Evolutionary conservation across 2,888 invertebrate species (phyloP), one percentile per base, ranked within the genome.

Genomic region (Eudasyphora cyanicolor): DNA sequence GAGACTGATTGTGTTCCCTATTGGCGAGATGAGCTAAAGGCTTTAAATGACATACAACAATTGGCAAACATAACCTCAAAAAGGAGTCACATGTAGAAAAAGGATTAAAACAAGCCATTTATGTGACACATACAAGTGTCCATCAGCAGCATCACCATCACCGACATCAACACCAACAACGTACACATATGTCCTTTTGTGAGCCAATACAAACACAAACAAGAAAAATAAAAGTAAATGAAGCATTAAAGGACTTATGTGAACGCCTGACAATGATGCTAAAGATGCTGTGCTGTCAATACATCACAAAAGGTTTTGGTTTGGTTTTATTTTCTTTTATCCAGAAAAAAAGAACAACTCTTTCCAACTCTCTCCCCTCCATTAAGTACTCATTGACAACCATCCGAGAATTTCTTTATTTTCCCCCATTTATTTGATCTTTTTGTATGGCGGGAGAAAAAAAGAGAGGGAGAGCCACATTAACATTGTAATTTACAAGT

Each of bases 101-200:
- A 89, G 89, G 89, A 89, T 89, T 90, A 89, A 89, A 89, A 89
- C 88, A 87, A 89, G 87, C 82, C 88, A 89, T 89, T 89, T 88
- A 86, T 76, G 83, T 85, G 86, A 82, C 86, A 86, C 54, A 82
- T 87, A 87, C 87, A 85, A 86, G 88, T 88, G 89, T 86, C 89
- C 87, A 87, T 88, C 88, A 88, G 69, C 27, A 77, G 71, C 14
- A 42, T 35, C 78, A 85, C 49, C 70, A 69, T 74, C 38, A 78
- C 8, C 57, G 60, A 49, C 27, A 60, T 51, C 24, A 54, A 78
- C 49, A 67, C 17, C 57, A 35, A 64, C 51, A 70, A n/a, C n/a
- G n/a, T n/a, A 54, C 74, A 75, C 51, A 73, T 60, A 27, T 73
- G 38, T 21, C 19, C 12, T n/a, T 67, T 24, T 74, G 7, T 67